phyloP scores from a whole-genome alignment of 2,113 vertebrate species.

The Falco punctatus region DNA sequence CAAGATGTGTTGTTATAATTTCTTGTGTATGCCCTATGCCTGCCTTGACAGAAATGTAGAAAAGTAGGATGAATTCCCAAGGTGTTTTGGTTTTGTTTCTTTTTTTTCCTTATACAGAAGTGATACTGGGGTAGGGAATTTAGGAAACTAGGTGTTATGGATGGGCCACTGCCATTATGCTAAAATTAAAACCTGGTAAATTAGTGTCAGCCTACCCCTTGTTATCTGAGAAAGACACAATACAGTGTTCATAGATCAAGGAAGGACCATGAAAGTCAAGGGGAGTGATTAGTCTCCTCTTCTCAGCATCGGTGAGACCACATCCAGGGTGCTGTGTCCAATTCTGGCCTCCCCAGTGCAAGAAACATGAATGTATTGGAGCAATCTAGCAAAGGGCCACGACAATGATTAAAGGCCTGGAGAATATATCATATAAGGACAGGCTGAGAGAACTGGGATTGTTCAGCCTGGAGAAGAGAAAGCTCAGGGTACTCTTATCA shows the following conservation, averaged over 20 bases:
- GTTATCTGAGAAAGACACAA: background rate
- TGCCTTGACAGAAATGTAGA: background rate
- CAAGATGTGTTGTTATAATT: background rate
- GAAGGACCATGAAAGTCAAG: background rate
- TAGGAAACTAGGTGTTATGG: background rate
- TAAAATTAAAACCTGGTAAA: background rate
- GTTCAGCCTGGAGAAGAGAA: background rate
- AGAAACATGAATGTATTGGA: background rate
- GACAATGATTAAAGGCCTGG: background rate
- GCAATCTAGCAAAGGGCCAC: background rate
- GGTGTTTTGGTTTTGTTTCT: too few relatives aligned
- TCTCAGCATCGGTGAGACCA: background rate
- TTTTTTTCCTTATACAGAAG: background rate
- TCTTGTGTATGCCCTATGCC: background rate
- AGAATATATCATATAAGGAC: background rate
- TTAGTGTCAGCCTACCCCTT: background rate
- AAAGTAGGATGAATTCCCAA: background rate
- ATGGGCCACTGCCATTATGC: background rate
- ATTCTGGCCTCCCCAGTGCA: background rate
- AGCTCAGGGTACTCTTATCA: background rate
- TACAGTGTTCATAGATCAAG: background rate
- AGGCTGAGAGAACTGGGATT: background rate
- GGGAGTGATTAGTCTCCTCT: background rate
- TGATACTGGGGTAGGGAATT: background rate
- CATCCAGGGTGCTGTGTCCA: background rate